Base-by-base conservation (phyloP, 1,140 invertebrate species). In the Chlorops oryzae region DNA sequence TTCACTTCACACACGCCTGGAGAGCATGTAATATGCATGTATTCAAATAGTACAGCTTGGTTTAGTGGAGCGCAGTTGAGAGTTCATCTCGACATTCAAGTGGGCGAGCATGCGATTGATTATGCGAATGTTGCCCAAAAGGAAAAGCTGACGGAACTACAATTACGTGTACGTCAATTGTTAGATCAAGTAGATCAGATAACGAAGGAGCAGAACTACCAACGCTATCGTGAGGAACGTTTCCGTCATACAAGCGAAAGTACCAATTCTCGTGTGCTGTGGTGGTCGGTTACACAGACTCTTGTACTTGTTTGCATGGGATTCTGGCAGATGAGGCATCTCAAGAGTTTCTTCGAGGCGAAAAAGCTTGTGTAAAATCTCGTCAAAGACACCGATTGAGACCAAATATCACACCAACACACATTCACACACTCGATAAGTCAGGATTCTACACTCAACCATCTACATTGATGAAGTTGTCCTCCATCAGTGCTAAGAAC, bases 311-410 rank as follows among this genome's bases (percentile, higher is more conserved):
- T 99, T 0, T 73, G 81, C 6, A 98, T 98, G 82, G 96, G 96
- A 17, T 86, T 92, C 38, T 99, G 96, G 96, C 97, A 99, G 76
- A 98, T 98, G 94, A 85, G 83, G 65, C 96, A 99, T 83, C 78
- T 99, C 32, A 98, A 98, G 80, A 92, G 90, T 61, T 99, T 99
- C 81, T 99, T 99, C 70, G 95, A 99, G 78, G 96, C 96, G 13
- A 99, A 99, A 74, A 99, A 99, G 83, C 78, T 99, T 63, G 96
- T 99, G 39, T 99, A 86, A 51, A 56, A n/a, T n/a, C n/a, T n/a
- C n/a, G n/a, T n/a, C n/a, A n/a, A n/a, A n/a, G n/a, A n/a, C n/a
- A n/a, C n/a, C n/a, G n/a, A n/a, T n/a, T n/a, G n/a, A n/a, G n/a
- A n/a, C n/a, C n/a, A n/a, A n/a, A n/a, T n/a, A n/a, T n/a, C n/a